Conservation (phyloP, 2,113 vertebrate genomes). For the Corvus cornix region DNA sequence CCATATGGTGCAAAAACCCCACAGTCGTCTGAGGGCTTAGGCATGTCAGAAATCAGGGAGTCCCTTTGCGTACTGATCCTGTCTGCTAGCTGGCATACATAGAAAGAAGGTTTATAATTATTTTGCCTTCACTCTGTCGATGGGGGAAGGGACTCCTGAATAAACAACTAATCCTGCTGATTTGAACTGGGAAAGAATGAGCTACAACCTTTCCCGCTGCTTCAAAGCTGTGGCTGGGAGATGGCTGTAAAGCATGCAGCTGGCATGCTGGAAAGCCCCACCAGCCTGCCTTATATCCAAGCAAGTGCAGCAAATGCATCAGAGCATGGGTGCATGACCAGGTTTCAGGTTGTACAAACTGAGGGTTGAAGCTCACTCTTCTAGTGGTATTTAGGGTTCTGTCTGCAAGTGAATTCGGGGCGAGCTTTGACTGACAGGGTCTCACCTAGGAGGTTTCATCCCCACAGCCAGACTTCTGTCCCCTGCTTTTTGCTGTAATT, state of each 20-base stretch:
- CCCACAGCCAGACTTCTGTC: neutral
- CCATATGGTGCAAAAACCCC: slow-evolving; percentile 2
- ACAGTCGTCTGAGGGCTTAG: neutral
- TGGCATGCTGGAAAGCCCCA: neutral
- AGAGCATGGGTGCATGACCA: no score
- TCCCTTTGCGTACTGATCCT: neutral
- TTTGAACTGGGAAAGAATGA: neutral
- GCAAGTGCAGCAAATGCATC: neutral
- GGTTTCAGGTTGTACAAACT: neutral
- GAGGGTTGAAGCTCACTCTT: neutral
- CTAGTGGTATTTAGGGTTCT: neutral
- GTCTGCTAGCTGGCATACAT: neutral
- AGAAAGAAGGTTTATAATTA: neutral
- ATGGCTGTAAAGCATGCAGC: neutral
- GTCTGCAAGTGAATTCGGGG: neutral
- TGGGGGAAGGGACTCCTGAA: neutral
- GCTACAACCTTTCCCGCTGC: neutral
- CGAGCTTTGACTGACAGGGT: neutral
- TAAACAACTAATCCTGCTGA: slow-evolving; percentile 2
- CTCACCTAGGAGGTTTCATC: neutral
- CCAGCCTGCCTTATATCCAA: neutral
- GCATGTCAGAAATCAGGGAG: slow-evolving; percentile 47
- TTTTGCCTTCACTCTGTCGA: neutral
- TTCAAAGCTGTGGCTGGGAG: neutral
- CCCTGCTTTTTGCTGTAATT: neutral